Base-by-base conservation (phyloP, 1,140 invertebrate species). In the Drosophila athabasca region DNA sequence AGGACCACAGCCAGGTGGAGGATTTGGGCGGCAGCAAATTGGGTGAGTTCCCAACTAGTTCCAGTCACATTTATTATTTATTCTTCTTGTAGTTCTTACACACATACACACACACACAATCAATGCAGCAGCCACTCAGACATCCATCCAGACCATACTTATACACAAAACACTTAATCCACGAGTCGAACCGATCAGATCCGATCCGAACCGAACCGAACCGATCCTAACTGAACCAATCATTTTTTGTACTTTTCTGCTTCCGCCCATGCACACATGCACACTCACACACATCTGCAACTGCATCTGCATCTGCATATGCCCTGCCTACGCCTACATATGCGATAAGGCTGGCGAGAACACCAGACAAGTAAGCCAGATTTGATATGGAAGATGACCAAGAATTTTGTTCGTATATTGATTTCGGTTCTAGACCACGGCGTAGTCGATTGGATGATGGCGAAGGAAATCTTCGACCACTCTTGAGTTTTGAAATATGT, bases 321-420 rank as follows among this genome's bases (percentile, higher is more conserved):
- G 31, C 9, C 31, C 31, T 57, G 51, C 45, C 62, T 59, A 60
- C 58, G 51, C 45, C 62, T 59, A 60, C 65, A 64, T 70, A 74
- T 55, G 44, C 57, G 50, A 68, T 65, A 92, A 96, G 95, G 95
- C 92, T 95, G 94, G 92, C 95, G 94, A 91, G 95, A 96, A 88
- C 93, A 94, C 74, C 95, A 95, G 80, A 93, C 95, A 92, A 96
- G 95, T 96, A 94, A 95, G 95, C 81, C 60, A 57, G 64, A 66
- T 50, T 43, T 73, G 41, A 19, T 19, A 24, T 26, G 31, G 43
- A 69, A 17, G 66, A 57, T 29, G 17, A 24, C 64, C 17, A 31
- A 49, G 31, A 35, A 39, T 69, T 69, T 26, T 35, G 66, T 69
- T 69, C 59, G 45, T 60, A 61, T 72, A 54, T 60, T 79, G 11